These are phyloP conservation scores for Pammene fasciana DNA, from an alignment of 2,888 invertebrate species.

Conservation along the genomic window DNA sequence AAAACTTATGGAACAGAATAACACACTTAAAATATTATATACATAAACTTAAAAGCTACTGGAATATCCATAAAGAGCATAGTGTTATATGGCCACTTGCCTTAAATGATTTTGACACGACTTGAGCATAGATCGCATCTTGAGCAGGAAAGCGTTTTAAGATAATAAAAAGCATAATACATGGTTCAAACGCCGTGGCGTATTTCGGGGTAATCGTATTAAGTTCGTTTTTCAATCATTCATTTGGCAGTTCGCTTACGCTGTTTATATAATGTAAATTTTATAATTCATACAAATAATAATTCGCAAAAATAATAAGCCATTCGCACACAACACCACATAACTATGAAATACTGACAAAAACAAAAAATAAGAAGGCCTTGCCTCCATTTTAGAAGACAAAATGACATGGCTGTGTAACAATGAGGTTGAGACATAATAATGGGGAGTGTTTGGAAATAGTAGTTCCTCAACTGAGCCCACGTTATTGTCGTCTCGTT, in stretches of 20 bases:
- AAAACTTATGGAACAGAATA: no score
- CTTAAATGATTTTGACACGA: background rate
- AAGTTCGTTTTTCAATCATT: no score
- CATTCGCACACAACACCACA: constrained; percentile 29
- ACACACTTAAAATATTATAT: background rate
- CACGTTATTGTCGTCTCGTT: constrained; percentile 21
- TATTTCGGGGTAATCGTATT: no score
- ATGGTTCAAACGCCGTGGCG: background rate
- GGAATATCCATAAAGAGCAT: background rate
- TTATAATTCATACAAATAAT: background rate
- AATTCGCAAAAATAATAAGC: background rate
- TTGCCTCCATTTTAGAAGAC: constrained; percentile 15
- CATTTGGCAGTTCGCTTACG: background rate
- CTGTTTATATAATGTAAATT: background rate
- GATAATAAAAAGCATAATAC: background rate
- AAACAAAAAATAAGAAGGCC: constrained; percentile 17
- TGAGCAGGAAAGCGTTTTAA: background rate
- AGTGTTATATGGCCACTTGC: background rate
- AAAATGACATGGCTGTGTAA: constrained; percentile 31
- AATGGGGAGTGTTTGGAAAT: constrained; percentile 13
- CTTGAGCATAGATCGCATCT: background rate
- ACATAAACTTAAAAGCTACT: background rate
- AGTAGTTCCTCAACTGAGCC: background rate
- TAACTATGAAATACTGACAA: constrained; percentile 30
- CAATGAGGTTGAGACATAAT: constrained; percentile 19